Conservation (phyloP, 2,888 invertebrate species). For the Microdon myrmicae region DNA sequence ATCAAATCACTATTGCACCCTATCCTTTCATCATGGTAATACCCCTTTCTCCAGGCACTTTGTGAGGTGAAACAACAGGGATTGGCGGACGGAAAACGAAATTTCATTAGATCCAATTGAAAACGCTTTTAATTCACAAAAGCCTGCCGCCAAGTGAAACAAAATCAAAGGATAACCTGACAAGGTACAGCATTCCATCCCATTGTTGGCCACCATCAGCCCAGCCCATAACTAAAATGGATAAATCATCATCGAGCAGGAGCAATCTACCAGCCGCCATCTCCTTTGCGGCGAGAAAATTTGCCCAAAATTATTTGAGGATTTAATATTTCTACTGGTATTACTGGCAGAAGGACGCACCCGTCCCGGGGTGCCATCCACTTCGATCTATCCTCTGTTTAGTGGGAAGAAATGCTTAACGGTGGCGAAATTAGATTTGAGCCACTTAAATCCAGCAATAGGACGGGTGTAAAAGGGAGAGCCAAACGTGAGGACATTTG, state of each 20-base stretch:
- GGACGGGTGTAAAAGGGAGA: slow-evolving; percentile 17
- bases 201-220: not conserved
- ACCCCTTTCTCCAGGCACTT: slow-evolving; percentile 18
- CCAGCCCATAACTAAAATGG: slow-evolving; percentile 11
- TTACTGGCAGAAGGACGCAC: slow-evolving; percentile 22
- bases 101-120: slow-evolving; percentile 50
- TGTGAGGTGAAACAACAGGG: no score
- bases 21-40: slow-evolving; percentile 20
- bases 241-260: slow-evolving; percentile 38
- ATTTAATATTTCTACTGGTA: slow-evolving; percentile 31
- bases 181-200: not conserved
- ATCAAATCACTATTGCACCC: slow-evolving; percentile 41
- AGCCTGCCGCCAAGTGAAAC: slow-evolving; percentile 27
- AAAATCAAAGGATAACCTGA: slow-evolving; percentile 46
- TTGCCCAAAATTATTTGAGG: slow-evolving; percentile 47
- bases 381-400: not conserved
- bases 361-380: slow-evolving; percentile 5
- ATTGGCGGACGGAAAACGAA: slow-evolving; percentile 23
- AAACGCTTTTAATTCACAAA: slow-evolving; percentile 35
- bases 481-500: slow-evolving; percentile 35
- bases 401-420: slow-evolving; percentile 42
- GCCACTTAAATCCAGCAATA: slow-evolving; percentile 49
- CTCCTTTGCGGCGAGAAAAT: slow-evolving; percentile 48
- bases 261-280: slow-evolving; percentile 19
- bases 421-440: slow-evolving; percentile 49